Evolutionary conservation across 2,888 invertebrate species (phyloP).

Genomic region (Pogonocherus hispidulus): DNA sequence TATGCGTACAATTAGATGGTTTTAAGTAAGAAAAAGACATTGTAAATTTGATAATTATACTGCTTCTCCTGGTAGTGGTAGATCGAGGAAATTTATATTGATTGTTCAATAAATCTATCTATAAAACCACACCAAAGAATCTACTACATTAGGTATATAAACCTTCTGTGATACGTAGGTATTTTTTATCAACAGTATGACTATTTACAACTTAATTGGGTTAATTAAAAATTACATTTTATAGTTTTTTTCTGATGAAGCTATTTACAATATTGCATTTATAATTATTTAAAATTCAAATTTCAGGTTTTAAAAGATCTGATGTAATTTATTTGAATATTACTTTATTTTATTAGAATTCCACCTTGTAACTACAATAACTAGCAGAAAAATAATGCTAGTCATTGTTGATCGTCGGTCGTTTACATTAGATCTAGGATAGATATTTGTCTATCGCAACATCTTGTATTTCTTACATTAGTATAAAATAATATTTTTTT

Average conservation of each 20-base stretch:
- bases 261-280: conserved; percentile 32
- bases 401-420: conserved; percentile 1
- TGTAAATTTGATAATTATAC: too few species aligned
- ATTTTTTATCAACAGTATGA: too few species aligned
- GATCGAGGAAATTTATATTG: too few species aligned
- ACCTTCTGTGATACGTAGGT: too few species aligned
- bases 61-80: too few species aligned
- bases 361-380: conserved; percentile 1
- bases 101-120: too few species aligned
- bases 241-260: conserved; percentile 20
- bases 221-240: too few species aligned
- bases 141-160: too few species aligned
- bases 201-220: too few species aligned
- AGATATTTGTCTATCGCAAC: background rate
- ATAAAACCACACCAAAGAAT: too few species aligned
- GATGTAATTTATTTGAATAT: conserved; percentile 30
- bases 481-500: background rate
- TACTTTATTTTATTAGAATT: conserved; percentile 12
- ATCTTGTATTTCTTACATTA: conserved; percentile 11
- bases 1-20: too few species aligned
- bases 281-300: conserved; percentile 18
- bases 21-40: too few species aligned
- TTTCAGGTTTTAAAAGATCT: conserved; percentile 23
- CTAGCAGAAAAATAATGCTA: conserved; percentile 12
- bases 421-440: conserved; percentile 9